A percentile compares a stretch with the other conserved stretches of the same genome.
These are phyloP conservation scores for Miltochrista miniata DNA, from an alignment of 2,888 invertebrate genomes.

Conservation along the genomic window DNA sequence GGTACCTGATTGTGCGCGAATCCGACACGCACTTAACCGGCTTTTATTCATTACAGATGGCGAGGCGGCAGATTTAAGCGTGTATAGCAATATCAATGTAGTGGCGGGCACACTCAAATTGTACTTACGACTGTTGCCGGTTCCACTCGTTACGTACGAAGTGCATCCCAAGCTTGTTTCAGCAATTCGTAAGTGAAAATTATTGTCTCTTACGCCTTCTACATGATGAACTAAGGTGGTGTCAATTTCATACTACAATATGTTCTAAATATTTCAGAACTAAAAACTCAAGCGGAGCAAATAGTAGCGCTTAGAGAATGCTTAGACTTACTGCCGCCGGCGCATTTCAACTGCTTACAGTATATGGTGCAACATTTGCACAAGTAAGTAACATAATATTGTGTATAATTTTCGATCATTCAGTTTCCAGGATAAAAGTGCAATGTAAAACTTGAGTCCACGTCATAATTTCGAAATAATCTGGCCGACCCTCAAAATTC, in stretches of 20 bases:
- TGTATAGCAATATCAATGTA: conserved; percentile 95
- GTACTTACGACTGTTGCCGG: conserved; percentile 93
- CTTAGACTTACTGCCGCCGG: conserved; percentile 88
- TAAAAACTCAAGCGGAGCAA: conserved; percentile 81
- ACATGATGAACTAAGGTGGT: too few relatives aligned
- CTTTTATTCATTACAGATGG: conserved; percentile 83
- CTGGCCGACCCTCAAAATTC: too few relatives aligned
- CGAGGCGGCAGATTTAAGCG: conserved; percentile 90
- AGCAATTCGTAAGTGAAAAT: conserved; percentile 86
- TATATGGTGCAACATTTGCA: conserved; percentile 93
- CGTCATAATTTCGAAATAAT: too few relatives aligned
- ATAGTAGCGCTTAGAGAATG: conserved; percentile 85
- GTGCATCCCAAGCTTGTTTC: conserved; percentile 90
- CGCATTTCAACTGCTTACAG: conserved; percentile 93
- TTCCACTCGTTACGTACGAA: conserved; percentile 95
- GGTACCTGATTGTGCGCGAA: too few relatives aligned
- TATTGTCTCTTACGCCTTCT: too few relatives aligned
- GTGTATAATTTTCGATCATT: too few relatives aligned
- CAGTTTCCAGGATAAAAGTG: too few relatives aligned
- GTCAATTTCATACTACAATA: too few relatives aligned
- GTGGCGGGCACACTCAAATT: conserved; percentile 96
- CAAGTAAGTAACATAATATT: conserved; percentile 76
- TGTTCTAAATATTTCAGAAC: conserved; percentile 46
- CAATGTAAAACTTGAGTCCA: too few relatives aligned
- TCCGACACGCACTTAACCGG: too few relatives aligned